These are phyloP conservation scores for Orthosia gothica DNA, from an alignment of 2,888 invertebrate species.

Conservation along the genomic window DNA sequence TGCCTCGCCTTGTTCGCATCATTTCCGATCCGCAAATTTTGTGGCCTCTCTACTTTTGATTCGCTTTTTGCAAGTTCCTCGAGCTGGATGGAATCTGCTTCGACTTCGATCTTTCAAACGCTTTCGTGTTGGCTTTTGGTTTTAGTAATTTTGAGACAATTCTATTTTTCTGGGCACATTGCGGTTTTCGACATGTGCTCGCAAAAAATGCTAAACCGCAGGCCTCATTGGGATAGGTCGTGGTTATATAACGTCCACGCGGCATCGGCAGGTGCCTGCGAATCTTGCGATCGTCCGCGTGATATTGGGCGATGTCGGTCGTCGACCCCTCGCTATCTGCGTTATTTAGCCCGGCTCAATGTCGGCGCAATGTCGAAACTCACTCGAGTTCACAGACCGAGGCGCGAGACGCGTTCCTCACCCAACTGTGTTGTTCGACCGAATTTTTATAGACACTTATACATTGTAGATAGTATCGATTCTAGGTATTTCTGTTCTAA, in stretches of 20 bases:
- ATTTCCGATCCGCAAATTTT: slow-evolving; percentile 83
- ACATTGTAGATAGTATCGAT: slow-evolving; percentile 50
- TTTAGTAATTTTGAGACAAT: neutral
- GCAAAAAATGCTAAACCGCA: slow-evolving; percentile 45
- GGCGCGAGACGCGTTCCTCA: slow-evolving; percentile 83
- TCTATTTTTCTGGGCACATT: neutral
- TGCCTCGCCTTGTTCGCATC: slow-evolving; percentile 71
- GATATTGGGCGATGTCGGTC: slow-evolving; percentile 90
- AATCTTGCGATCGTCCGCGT: slow-evolving; percentile 85
- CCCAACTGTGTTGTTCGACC: slow-evolving; percentile 82
- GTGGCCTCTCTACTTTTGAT: slow-evolving; percentile 72
- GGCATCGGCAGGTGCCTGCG: slow-evolving; percentile 83
- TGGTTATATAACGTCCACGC: slow-evolving; percentile 80
- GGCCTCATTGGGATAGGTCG: slow-evolving; percentile 81
- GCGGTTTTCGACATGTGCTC: slow-evolving; percentile 6
- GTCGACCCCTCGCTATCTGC: slow-evolving; percentile 89
- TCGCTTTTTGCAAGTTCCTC: slow-evolving; percentile 54
- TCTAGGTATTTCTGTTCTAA: slow-evolving; percentile 48
- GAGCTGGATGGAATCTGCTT: slow-evolving; percentile 23
- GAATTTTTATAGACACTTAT: slow-evolving; percentile 79
- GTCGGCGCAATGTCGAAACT: slow-evolving; percentile 90
- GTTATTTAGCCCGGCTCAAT: slow-evolving; percentile 90
- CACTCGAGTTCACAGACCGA: slow-evolving; percentile 88
- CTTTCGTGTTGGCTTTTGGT: neutral
- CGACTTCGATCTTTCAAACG: slow-evolving; percentile 14